Percentiles rank a stretch among this genome's conserved stretches.
phyloP scores from a whole-genome alignment of 2,888 invertebrate genomes.

The Oasisia sp. region DNA sequence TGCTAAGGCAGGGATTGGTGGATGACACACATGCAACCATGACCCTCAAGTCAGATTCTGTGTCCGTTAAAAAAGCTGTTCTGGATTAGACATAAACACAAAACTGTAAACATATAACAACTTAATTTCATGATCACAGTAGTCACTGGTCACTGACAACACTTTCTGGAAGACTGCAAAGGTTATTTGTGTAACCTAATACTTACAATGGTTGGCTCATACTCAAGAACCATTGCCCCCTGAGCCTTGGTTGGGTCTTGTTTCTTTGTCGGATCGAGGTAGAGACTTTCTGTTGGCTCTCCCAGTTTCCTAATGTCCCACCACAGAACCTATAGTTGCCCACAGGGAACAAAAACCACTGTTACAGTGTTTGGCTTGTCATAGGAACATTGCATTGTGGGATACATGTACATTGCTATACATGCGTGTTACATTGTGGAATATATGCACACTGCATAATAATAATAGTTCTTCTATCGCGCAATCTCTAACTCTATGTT shows the following conservation, averaged over 20 bases:
- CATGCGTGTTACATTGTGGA: too few species aligned
- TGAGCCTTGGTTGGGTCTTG: constrained; percentile 75
- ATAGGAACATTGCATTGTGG: neutral
- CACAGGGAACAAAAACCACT: constrained; percentile 37
- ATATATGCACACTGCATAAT: too few species aligned
- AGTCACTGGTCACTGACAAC: neutral
- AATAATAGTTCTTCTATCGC: too few species aligned
- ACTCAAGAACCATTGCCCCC: constrained; percentile 82
- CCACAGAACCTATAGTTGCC: constrained; percentile 70
- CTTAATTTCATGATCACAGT: neutral
- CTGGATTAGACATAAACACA: neutral
- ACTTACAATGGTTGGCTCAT: constrained; percentile 79
- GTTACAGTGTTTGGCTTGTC: neutral
- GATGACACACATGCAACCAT: too few species aligned
- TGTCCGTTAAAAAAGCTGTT: neutral
- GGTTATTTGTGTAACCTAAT: neutral
- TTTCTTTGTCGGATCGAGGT: constrained; percentile 76
- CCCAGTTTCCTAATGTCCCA: constrained; percentile 84
- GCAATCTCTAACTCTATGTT: too few species aligned
- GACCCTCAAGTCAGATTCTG: too few species aligned
- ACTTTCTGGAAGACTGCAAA: neutral
- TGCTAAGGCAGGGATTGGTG: too few species aligned
- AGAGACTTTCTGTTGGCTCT: constrained; percentile 77
- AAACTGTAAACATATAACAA: neutral
- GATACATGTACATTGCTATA: too few species aligned